These are phyloP conservation scores for Osmerus eperlanus DNA, from an alignment of 2,113 vertebrate genomes.

Conservation along the genomic window DNA sequence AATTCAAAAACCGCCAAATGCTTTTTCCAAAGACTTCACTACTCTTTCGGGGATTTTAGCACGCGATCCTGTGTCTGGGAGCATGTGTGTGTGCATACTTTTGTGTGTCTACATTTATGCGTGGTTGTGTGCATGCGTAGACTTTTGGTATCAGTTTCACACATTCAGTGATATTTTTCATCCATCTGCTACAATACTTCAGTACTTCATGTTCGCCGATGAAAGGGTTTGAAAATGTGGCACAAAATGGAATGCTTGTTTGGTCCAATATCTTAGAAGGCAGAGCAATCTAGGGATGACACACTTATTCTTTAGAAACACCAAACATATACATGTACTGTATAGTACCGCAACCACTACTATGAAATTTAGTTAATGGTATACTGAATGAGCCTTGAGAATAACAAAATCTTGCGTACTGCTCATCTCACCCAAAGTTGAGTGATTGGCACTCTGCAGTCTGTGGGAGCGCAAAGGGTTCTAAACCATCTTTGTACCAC, in stretches of 20 bases:
- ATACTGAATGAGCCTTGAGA: no score
- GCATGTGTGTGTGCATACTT: neutral
- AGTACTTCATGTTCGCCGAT: constrained; percentile 11
- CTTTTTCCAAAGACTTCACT: constrained; percentile 33
- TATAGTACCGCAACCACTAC: no score
- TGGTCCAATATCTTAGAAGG: constrained; percentile 3
- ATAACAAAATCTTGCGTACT: no score
- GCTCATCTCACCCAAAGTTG: no score
- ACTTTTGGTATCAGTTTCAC: constrained; percentile 4
- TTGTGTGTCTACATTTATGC: neutral
- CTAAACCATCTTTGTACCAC: neutral
- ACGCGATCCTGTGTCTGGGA: constrained; percentile 9
- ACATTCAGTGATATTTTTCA: neutral
- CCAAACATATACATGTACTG: no score
- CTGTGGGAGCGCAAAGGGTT: neutral
- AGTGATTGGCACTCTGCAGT: no score
- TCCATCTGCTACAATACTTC: constrained; percentile 27
- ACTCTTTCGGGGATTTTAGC: constrained; percentile 27
- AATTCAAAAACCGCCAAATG: constrained; percentile 31
- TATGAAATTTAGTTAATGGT: no score
- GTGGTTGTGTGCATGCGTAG: neutral
- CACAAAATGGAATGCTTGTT: constrained; percentile 9
- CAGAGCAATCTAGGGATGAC: no score
- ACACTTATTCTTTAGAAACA: no score
- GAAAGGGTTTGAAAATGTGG: constrained; percentile 10